Percentiles rank a stretch among this genome's conserved stretches.
phyloP scores from a whole-genome alignment of 2,888 invertebrate species.

The Tenodera sinensis region DNA sequence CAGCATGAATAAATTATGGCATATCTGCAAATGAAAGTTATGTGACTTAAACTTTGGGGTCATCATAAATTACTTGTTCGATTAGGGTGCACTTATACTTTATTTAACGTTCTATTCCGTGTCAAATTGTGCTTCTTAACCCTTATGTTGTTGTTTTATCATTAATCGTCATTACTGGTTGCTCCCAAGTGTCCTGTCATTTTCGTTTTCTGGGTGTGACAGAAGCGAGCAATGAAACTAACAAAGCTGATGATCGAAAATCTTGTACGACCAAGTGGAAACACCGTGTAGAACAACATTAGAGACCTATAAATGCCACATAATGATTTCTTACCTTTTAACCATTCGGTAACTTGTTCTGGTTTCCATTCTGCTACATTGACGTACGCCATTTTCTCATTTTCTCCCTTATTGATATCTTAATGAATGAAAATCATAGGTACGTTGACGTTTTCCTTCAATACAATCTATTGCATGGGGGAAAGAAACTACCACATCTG shows the following conservation, averaged over 20 bases:
- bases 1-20: no score
- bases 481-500: no score
- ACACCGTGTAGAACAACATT: conserved; percentile 28
- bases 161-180: no score
- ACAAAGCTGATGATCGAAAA: neutral
- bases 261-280: neutral
- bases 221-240: neutral
- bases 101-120: no score
- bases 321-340: conserved; percentile 62
- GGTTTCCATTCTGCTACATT: conserved; percentile 87
- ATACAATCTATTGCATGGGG: no score
- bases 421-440: neutral
- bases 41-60: no score
- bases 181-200: no score
- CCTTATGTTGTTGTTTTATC: no score
- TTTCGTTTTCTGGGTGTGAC: neutral
- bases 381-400: conserved; percentile 65
- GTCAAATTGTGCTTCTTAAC: no score
- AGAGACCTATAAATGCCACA: neutral
- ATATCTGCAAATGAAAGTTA: no score
- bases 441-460: neutral
- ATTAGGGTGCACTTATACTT: no score
- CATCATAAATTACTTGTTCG: no score
- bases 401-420: neutral
- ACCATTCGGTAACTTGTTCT: conserved; percentile 87